Base-by-base conservation (phyloP, 2,113 vertebrate genomes). In the Albula glossodonta region DNA sequence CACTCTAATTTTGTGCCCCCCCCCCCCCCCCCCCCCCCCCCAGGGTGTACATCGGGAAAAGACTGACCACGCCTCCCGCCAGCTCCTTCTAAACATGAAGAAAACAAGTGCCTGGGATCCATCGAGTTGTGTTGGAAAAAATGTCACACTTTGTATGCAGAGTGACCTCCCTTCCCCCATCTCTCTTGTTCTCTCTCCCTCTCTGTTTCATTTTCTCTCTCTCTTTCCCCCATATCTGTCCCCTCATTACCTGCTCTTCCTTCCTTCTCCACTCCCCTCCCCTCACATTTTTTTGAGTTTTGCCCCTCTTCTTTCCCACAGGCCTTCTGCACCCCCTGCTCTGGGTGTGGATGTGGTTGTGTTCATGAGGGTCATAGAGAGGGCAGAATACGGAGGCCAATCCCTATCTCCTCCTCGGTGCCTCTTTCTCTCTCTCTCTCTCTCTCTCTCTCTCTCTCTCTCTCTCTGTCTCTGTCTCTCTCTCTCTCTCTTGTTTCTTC, bases 11-110 rank as follows among this genome's bases (percentile, higher is more conserved):
- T 13, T 84, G 31, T 57, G 12, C 70, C 25, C 80, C 17, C 49
- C 74, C 66, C 51, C 60, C 56, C n/a, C 52, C 0, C 89, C 11
- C 7, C 93, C 92, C 77, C 56, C 86, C 48, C 79, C 94, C 82
- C 95, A 99, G 98, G 88, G 98, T 99, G 91, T 99, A 98, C 93
- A 99, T 99, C 22, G 98, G 98, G 48, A 99, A 98, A 91, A 97
- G 97, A 92, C 93, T 99, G 96, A 98, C 96, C 91, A 96, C 96
- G 13, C 96, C 98, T 15, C 96, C 98, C 51, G 93, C 98, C 92
- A 98, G 97, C 95, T 97, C 97, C 82, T 98, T 99, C 56, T 99
- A 95, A 98, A 86, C 83, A 91, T 13, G 51, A 88, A 48, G 86
- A 78, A 91, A 90, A 88, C 93, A 94, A 96, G 93, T 94, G 91